Percentiles rank a stretch among this genome's conserved stretches.
Conservation (phyloP, 2,113 vertebrate genomes). For the Tor tambroides region DNA sequence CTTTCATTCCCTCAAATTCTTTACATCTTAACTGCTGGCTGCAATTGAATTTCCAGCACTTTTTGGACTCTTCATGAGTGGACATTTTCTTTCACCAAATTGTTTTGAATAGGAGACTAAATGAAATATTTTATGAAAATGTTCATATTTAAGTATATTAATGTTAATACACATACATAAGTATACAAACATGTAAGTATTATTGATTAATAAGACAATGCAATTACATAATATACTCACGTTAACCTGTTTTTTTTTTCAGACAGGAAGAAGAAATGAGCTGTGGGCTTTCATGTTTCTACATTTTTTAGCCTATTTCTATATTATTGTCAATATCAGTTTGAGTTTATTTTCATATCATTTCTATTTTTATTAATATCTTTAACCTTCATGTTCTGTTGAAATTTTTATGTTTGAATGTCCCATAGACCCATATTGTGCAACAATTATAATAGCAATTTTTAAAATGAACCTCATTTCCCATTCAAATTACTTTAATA, state of each 20-base stretch:
- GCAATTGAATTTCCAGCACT: background rate
- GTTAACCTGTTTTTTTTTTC: background rate
- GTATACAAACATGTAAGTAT: no score
- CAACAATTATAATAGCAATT: background rate
- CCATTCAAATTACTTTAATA: background rate
- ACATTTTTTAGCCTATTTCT: background rate
- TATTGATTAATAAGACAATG: background rate
- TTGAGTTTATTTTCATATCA: background rate
- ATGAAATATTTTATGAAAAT: background rate
- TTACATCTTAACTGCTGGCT: slow-evolving; percentile 45
- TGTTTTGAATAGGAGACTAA: background rate
- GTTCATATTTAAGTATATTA: background rate
- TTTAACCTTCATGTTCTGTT: no score
- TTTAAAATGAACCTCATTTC: background rate
- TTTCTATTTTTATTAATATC: no score
- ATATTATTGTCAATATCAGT: background rate
- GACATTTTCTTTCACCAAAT: background rate
- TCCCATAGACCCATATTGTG: background rate
- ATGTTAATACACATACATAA: background rate
- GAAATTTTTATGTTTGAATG: background rate
- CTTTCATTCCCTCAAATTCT: slow-evolving; percentile 57
- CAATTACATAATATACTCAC: no score
- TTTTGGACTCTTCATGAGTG: background rate
- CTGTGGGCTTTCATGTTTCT: background rate
- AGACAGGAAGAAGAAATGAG: background rate